Base-by-base conservation (phyloP, 2,797 vertebrate genomes). In the Thalassophryne amazonica region DNA sequence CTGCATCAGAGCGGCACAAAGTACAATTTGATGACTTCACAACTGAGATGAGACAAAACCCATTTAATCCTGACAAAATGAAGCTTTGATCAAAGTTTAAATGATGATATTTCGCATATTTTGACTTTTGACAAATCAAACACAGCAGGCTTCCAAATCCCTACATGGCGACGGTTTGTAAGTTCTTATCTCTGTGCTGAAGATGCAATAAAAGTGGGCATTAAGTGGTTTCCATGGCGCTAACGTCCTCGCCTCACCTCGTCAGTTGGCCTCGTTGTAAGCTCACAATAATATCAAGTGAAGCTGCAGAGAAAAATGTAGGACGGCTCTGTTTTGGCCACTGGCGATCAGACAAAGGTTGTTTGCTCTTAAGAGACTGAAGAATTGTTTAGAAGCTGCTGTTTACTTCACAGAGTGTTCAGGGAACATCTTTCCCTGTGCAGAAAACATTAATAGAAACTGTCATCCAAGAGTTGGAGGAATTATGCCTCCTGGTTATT, bases 191-290 rank as follows among this genome's bases (percentile, higher is more conserved):
- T 79, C 56, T 41, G 60, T 78, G 52, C 12, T 57, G 72, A 76
- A 65, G 73, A 25, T 21, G 21, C 23, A 18, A 4, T 51, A 2
- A 35, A 41, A 88, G 89, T 86, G 85, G 79, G 78, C 69, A 64
- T 78, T 52, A 81, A 57, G 60, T 41, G 19, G 55, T 76, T 90
- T 76, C 76, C 61, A 49, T 66, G 81, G 74, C 60, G 64, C 72
- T 79, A 51, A 80, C 60, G 84, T n/a, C n/a, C n/a, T n/a, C n/a
- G n/a, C n/a, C n/a, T 66, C 68, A 31, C 56, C 57, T 77, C 68
- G 84, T 73, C 74, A 60, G 78, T 76, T 15, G 16, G 27, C 39
- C 41, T 22, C 23, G 47, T 18, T 57, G 50, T 55, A 45, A 25
- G 35, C 36, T 27, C 14, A 1, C 39, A 8, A 37, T 29, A 35